Base-by-base conservation (phyloP, 2,113 vertebrate genomes). In the Serilophus lunatus region DNA sequence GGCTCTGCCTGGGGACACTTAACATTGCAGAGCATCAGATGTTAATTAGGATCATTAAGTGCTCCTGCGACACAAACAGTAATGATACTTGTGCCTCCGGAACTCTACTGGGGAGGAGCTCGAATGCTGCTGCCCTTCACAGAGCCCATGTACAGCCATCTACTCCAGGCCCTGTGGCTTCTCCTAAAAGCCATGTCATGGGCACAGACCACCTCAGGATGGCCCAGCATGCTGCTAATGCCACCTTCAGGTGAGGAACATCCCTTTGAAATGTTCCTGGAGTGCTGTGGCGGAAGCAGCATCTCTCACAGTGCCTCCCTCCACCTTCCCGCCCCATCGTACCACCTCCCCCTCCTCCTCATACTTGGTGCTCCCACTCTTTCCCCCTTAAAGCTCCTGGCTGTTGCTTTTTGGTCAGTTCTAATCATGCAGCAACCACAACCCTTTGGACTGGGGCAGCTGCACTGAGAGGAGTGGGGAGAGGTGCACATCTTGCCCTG, bases 1-100 rank as follows among this genome's bases (percentile, higher is more conserved):
- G 61, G 84, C 65, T 89, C 84, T 89, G 84, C 74, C 77, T 91
- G 77, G 84, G 69, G 77, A n/a, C 61, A 28, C 6, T 28, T 8
- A 17, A 69, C 1, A 0, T 81, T 92, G 92, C 56, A 70, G 86
- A 94, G 51, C 33, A 1, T 23, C 86, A 61, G 23, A 69, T 53
- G 65, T 42, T 89, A 89, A 96, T 95, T 31, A 79, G 70, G 44
- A 92, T 88, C 91, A 86, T 93, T 90, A 93, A 90, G 53, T 16
- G 50, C 89, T 91, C 60, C 57, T 75, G 64, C 38, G 64, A 56
- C 80, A 74, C 66, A 47, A 87, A 47, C 61, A 56, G 44, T 9
- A 47, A 82, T 49, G 78, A 79, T 25, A 8, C 28, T 75, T 47
- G 65, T 56, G 56, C 51, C 44, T 93, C 56, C 68, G 83, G 64